phyloP scores from a whole-genome alignment of 2,888 invertebrate species.

The Micropterix aruncella region DNA sequence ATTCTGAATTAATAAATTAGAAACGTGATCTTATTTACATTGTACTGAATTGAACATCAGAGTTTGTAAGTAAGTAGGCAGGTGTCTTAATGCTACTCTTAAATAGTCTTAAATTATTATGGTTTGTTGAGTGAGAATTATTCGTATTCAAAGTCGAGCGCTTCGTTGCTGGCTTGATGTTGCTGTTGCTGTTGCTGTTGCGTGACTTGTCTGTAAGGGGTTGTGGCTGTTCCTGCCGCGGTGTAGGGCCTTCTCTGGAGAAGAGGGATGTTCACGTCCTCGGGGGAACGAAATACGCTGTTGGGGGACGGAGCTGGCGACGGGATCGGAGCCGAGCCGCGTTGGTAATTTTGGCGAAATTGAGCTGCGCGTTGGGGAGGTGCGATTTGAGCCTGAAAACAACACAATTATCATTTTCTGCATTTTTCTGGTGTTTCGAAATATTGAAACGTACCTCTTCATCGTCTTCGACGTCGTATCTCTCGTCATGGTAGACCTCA shows the following conservation, averaged over 20 bases:
- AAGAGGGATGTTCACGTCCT: conserved; percentile 76
- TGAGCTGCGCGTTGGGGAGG: conserved; percentile 20
- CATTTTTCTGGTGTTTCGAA: neutral
- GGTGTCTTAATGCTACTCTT: no score
- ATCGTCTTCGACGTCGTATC: conserved; percentile 36
- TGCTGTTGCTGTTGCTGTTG: conserved; percentile 16
- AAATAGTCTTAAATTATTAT: no score
- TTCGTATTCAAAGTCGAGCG: conserved; percentile 11
- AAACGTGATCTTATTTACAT: no score
- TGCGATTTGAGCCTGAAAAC: conserved; percentile 20
- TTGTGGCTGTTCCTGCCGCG: conserved; percentile 23
- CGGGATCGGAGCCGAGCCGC: conserved; percentile 25
- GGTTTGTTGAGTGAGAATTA: no score
- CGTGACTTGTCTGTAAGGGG: conserved; percentile 27
- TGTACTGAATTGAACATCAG: no score
- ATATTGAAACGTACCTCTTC: conserved; percentile 25
- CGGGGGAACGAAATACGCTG: conserved; percentile 64
- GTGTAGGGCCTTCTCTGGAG: conserved; percentile 57
- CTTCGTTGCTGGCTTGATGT: conserved; percentile 16
- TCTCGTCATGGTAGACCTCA: conserved; percentile 54
- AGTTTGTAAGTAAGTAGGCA: no score
- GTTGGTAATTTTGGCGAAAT: no score
- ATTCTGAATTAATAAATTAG: no score
- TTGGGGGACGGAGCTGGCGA: conserved; percentile 37
- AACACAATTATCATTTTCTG: neutral